A percentile compares a stretch with the other conserved stretches of the same genome.
These are phyloP conservation scores for Stichodactyla helianthus DNA, from an alignment of 64 coral and sea anemone genomes.

Conservation along the genomic window DNA sequence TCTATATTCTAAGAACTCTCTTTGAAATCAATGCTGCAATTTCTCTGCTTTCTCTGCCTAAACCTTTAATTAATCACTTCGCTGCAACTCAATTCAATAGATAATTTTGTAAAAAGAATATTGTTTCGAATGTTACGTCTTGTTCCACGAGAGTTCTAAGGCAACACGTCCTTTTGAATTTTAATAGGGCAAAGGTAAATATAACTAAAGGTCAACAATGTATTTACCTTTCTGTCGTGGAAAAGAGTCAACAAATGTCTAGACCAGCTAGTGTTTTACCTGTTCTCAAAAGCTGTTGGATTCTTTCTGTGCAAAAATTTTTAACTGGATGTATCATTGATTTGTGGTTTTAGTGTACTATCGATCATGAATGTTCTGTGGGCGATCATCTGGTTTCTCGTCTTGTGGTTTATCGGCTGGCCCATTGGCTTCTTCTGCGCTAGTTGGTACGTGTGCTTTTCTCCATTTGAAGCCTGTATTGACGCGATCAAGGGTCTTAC, in stretches of 20 bases:
- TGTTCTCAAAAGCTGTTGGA: background rate
- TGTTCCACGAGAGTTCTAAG: background rate
- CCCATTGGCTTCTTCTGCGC: constrained; percentile 79
- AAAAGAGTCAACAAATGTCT: background rate
- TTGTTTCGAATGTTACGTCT: background rate
- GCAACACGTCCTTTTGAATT: too few species aligned
- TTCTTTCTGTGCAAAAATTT: background rate
- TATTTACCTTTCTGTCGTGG: background rate
- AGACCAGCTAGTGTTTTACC: background rate
- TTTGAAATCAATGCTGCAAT: background rate
- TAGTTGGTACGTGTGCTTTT: constrained; percentile 78
- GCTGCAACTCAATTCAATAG: background rate
- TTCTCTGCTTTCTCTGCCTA: background rate
- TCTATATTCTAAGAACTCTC: background rate
- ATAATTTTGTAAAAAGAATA: background rate
- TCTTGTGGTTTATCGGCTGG: constrained; percentile 64
- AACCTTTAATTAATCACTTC: background rate
- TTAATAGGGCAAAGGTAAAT: too few species aligned
- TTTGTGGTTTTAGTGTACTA: constrained; percentile 9
- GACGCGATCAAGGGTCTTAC: constrained; percentile 55
- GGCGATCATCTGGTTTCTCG: constrained; percentile 84
- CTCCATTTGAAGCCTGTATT: constrained; percentile 77
- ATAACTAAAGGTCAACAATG: background rate
- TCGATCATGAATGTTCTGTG: constrained; percentile 69
- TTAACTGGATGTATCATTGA: background rate